A percentile compares a stretch with the other conserved stretches of the same genome.
Conservation (phyloP, 2,797 vertebrate genomes). For the Molothrus aeneus region DNA sequence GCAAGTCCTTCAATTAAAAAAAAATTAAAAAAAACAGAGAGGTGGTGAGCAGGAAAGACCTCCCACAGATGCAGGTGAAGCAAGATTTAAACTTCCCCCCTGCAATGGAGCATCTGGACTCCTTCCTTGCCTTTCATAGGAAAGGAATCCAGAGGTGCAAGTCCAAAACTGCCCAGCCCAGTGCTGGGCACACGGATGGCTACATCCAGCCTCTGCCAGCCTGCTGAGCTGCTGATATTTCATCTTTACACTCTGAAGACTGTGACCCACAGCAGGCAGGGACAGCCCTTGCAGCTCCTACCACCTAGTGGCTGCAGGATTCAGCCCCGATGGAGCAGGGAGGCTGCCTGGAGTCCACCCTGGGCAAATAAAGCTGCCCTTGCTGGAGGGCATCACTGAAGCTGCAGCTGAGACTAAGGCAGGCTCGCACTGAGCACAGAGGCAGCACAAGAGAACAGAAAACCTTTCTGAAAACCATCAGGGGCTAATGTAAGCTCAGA, state of each 20-base stretch:
- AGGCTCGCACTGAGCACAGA: neutral
- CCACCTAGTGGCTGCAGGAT: conserved; percentile 51
- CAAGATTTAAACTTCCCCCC: neutral
- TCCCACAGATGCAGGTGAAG: neutral
- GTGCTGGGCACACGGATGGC: neutral
- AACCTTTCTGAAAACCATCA: neutral
- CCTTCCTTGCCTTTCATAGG: neutral
- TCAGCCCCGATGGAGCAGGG: neutral
- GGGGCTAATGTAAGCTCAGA: neutral
- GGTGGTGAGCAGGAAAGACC: neutral
- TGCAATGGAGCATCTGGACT: neutral
- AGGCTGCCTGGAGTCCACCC: neutral
- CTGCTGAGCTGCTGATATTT: neutral
- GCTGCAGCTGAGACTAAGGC: neutral
- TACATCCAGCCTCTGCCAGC: neutral
- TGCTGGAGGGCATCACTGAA: rapidly evolving
- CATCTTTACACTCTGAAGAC: neutral
- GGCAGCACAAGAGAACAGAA: neutral
- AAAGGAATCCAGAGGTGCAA: conserved; percentile 18
- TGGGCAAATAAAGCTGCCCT: neutral
- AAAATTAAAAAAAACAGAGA: neutral
- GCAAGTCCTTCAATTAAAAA: neutral
- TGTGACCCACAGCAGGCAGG: neutral
- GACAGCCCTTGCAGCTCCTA: conserved; percentile 41
- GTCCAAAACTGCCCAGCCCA: neutral